A percentile compares a stretch with the other conserved stretches of the same genome.
These are phyloP conservation scores for Charaxes varanes DNA, from an alignment of 1,140 invertebrate species.

Conservation along the genomic window DNA sequence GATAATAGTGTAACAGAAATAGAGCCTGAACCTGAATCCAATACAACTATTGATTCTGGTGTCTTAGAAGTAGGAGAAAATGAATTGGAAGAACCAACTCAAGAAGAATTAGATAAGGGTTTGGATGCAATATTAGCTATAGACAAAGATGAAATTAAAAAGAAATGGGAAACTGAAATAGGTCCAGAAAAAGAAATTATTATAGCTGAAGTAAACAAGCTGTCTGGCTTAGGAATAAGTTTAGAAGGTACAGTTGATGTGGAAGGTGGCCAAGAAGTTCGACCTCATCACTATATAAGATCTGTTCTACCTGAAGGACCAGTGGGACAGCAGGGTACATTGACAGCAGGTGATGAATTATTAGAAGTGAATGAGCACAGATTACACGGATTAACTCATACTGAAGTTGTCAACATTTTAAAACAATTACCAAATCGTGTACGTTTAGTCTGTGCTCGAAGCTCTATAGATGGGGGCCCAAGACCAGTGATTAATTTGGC, in stretches of 20 bases:
- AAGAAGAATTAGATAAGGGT: conserved; percentile 74
- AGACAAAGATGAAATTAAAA: conserved; percentile 74
- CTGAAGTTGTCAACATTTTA: conserved; percentile 91
- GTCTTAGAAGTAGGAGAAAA: conserved; percentile 68
- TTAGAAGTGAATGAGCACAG: conserved; percentile 91
- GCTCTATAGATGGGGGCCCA: conserved; percentile 73
- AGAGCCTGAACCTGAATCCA: conserved; percentile 79
- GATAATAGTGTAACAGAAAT: conserved; percentile 76
- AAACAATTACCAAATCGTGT: conserved; percentile 91
- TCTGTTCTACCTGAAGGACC: conserved; percentile 92
- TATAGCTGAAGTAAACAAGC: conserved; percentile 88
- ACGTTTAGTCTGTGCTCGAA: conserved; percentile 85
- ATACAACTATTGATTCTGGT: conserved; percentile 78
- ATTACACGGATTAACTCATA: conserved; percentile 89
- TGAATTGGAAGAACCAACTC: conserved; percentile 69
- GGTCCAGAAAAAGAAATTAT: conserved; percentile 82
- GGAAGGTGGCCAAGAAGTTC: conserved; percentile 86
- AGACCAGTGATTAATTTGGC: conserved; percentile 83
- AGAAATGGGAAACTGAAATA: conserved; percentile 84
- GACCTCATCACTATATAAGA: conserved; percentile 90
- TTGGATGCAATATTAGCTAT: conserved; percentile 75
- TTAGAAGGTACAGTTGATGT: conserved; percentile 94
- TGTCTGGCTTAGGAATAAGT: conserved; percentile 92
- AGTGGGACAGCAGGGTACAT: conserved; percentile 85
- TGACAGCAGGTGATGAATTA: conserved; percentile 92